phyloP scores from a whole-genome alignment of 2,113 vertebrate species.

The Connochaetes taurinus region DNA sequence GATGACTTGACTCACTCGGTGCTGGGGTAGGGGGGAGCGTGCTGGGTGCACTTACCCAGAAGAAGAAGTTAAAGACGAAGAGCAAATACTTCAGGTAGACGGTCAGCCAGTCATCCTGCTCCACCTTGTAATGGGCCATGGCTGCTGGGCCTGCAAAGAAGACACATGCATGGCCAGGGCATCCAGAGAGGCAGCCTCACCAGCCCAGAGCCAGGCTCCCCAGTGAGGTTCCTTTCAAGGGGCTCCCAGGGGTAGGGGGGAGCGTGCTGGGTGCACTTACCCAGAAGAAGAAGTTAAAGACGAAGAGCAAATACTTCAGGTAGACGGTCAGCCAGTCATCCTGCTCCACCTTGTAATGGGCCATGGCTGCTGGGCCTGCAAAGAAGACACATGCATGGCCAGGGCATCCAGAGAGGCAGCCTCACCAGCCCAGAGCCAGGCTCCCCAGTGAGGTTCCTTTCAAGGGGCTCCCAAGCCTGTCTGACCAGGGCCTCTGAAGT shows the following conservation, averaged over 20 bases:
- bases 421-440: neutral
- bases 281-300: conserved; percentile 93
- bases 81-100: conserved; percentile 89
- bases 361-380: conserved; percentile 75
- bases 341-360: conserved; percentile 79
- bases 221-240: neutral
- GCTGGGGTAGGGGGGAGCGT: neutral
- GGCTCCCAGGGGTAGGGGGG: rapidly evolving
- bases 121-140: conserved; percentile 82
- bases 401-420: rapidly evolving
- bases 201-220: neutral
- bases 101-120: conserved; percentile 83
- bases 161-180: neutral
- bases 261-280: conserved; percentile 73
- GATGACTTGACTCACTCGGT: neutral
- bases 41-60: conserved; percentile 84
- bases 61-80: conserved; percentile 90
- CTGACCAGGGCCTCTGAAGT: neutral
- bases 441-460: neutral
- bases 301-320: conserved; percentile 88
- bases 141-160: conserved; percentile 44
- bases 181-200: rapidly evolving
- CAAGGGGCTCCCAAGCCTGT: neutral
- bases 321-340: conserved; percentile 85
- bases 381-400: neutral